Evolutionary conservation across 2,797 vertebrate species (phyloP).

Genomic region (Anomalospiza imberbis): DNA sequence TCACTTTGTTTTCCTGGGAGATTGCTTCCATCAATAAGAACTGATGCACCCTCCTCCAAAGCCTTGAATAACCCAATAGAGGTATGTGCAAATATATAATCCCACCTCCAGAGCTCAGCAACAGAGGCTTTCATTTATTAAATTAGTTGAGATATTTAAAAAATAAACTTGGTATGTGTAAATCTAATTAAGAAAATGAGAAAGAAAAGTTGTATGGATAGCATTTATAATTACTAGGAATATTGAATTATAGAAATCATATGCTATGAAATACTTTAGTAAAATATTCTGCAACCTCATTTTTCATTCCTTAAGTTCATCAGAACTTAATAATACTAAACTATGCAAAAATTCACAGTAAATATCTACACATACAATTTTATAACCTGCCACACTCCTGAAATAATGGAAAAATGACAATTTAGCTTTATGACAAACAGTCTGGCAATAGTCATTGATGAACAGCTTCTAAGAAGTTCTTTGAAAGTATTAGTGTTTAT

Average conservation of each 20-base stretch:
- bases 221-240: background rate
- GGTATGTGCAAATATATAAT: background rate
- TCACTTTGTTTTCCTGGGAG: background rate
- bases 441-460: background rate
- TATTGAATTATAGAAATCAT: background rate
- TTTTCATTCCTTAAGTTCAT: constrained; percentile 14
- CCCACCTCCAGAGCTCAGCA: background rate
- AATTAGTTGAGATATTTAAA: background rate
- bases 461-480: background rate
- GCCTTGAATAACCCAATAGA: background rate
- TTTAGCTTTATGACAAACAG: background rate
- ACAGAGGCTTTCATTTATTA: background rate
- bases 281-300: background rate
- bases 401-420: background rate
- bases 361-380: background rate
- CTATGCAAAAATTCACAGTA: background rate
- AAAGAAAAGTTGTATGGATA: background rate
- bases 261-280: background rate
- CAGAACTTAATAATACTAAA: background rate
- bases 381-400: background rate
- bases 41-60: background rate
- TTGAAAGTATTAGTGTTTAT: background rate
- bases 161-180: background rate
- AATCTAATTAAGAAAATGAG: background rate
- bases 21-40: background rate